Conservation (phyloP, 2,797 vertebrate species). For the Rhabdomys pumilio region DNA sequence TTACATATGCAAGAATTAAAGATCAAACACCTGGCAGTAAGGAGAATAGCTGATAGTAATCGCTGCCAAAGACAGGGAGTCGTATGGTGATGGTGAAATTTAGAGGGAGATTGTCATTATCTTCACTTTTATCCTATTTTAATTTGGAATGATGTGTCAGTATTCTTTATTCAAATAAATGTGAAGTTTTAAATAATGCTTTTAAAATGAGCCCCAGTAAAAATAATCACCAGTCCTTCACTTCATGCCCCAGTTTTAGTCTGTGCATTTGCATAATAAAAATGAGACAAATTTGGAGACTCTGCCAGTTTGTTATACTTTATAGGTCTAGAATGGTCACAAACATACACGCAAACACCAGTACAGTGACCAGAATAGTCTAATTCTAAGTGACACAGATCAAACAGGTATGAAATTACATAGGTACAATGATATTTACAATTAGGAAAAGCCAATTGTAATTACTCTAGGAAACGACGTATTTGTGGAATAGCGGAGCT, state of each 20-base stretch:
- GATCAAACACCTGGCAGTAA: not conserved
- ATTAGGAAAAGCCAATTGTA: not conserved
- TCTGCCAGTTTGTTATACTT: not conserved
- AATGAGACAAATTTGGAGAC: not conserved
- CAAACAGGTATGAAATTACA: conserved; percentile 28
- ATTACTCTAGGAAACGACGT: not conserved
- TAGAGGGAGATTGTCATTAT: not conserved
- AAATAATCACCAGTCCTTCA: conserved; percentile 14
- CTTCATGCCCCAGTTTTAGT: conserved; percentile 47
- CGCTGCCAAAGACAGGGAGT: not conserved
- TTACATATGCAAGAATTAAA: not conserved
- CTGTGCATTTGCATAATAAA: conserved; percentile 21
- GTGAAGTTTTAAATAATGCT: conserved; percentile 30
- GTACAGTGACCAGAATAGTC: not conserved
- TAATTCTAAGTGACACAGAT: conserved; percentile 50
- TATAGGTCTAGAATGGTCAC: not conserved
- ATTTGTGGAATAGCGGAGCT: conserved; percentile 2
- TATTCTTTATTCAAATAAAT: conserved; percentile 40
- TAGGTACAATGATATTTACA: not conserved
- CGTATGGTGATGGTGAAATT: not conserved
- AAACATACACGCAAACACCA: not conserved
- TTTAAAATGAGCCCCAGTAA: conserved; percentile 21
- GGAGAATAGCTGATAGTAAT: not conserved
- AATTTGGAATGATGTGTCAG: conserved; percentile 5
- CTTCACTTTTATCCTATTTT: conserved; percentile 13